A percentile compares a stretch with the other conserved stretches of the same genome.
phyloP scores from a whole-genome alignment of 64 coral and sea anemone species.

The Actinia equina region DNA sequence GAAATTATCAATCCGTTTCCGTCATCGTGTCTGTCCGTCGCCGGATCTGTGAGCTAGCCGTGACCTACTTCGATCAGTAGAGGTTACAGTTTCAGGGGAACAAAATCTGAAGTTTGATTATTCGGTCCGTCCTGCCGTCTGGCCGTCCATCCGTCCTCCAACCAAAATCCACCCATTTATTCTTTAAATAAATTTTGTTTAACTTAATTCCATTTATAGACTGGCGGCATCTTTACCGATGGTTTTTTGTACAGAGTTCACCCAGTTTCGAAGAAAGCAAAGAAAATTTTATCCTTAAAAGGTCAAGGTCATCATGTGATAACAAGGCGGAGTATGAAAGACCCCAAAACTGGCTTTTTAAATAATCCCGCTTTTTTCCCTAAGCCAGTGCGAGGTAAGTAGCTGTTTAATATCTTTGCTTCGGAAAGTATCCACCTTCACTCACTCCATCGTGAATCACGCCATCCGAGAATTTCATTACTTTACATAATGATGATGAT shows the following conservation, averaged over 20 bases:
- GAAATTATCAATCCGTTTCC: not conserved
- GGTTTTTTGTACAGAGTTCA: not conserved
- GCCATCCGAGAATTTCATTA: too few relatives aligned
- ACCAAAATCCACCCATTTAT: not conserved
- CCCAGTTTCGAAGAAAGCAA: not conserved
- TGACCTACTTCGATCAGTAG: not conserved
- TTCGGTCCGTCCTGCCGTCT: too few relatives aligned
- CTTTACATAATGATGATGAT: too few relatives aligned
- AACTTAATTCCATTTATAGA: not conserved
- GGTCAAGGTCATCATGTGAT: constrained; percentile 17
- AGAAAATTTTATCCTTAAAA: constrained; percentile 11
- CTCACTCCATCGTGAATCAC: too few relatives aligned
- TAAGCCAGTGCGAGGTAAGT: not conserved
- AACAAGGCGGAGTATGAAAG: not conserved
- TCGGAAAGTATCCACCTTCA: too few relatives aligned
- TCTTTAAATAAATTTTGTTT: not conserved
- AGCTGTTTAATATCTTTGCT: not conserved
- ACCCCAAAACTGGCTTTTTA: not conserved
- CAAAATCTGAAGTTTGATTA: too few relatives aligned
- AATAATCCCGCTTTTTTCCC: constrained; percentile 8
- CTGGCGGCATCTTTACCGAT: not conserved
- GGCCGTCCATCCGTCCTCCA: not conserved
- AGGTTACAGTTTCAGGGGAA: too few relatives aligned
- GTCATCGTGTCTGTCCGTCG: too few relatives aligned
- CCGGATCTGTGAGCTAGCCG: too few relatives aligned